These are phyloP conservation scores for Zenarchopterus dispar DNA, from an alignment of 2,797 vertebrate genomes.

Conservation along the genomic window DNA sequence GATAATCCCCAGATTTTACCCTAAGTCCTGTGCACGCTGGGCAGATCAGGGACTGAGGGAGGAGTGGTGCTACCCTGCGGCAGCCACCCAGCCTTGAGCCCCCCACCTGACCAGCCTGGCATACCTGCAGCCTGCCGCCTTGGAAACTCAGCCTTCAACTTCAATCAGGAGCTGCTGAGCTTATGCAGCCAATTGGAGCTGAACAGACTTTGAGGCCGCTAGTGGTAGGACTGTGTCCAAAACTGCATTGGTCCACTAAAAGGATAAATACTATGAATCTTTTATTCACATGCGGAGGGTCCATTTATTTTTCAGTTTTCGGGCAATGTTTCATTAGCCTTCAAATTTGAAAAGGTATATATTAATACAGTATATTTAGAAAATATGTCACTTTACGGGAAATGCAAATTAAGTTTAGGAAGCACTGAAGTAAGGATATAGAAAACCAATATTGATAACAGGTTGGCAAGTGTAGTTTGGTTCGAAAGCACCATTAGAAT, in stretches of 20 bases:
- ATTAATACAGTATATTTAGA: background rate
- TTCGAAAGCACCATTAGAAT: too few species aligned
- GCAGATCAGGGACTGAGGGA: slow-evolving; percentile 86
- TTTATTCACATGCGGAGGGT: slow-evolving; percentile 11
- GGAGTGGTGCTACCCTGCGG: slow-evolving; percentile 87
- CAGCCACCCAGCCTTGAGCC: slow-evolving; percentile 80
- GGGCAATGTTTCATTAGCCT: background rate
- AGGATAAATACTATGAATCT: background rate
- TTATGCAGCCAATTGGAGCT: slow-evolving; percentile 27
- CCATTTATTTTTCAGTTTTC: background rate
- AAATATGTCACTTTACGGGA: background rate
- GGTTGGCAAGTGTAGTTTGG: too few species aligned
- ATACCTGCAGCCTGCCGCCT: slow-evolving; percentile 39
- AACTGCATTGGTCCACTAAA: slow-evolving; percentile 39
- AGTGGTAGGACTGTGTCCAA: slow-evolving; percentile 37
- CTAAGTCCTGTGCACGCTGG: slow-evolving; percentile 87
- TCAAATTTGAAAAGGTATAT: background rate
- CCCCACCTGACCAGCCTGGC: slow-evolving; percentile 82
- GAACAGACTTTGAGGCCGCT: slow-evolving; percentile 37
- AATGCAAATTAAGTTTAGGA: too few species aligned
- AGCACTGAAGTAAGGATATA: too few species aligned
- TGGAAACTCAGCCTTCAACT: slow-evolving; percentile 49
- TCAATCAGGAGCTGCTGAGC: slow-evolving; percentile 39
- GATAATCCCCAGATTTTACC: slow-evolving; percentile 86
- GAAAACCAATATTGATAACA: too few species aligned